Evolutionary conservation across 2,113 vertebrate genomes (phyloP).

Genomic region (Aphelocoma coerulescens): DNA sequence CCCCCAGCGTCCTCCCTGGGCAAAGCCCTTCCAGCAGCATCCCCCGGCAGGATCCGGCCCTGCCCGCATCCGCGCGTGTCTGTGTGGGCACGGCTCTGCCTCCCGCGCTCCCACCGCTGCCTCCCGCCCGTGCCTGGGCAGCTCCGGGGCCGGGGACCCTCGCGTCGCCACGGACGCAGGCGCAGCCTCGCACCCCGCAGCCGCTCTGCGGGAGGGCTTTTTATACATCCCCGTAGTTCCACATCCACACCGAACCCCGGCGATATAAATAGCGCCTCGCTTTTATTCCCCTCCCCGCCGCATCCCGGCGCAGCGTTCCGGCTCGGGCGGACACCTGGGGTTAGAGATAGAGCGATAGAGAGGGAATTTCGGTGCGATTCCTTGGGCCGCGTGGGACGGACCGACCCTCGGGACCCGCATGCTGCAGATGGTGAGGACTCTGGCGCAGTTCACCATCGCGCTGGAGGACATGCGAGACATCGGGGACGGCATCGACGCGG

Average conservation of each 20-base stretch:
- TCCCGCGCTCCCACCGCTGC: background rate
- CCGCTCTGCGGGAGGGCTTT: background rate
- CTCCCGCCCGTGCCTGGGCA: background rate
- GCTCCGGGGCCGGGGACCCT: background rate
- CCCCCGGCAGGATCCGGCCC: background rate
- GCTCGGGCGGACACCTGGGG: background rate
- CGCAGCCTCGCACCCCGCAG: background rate
- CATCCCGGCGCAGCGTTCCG: background rate
- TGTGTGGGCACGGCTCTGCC: slow-evolving; percentile 39
- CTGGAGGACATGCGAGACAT: slow-evolving; percentile 96
- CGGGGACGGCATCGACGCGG: slow-evolving; percentile 77
- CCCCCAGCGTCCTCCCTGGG: background rate
- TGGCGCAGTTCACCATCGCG: slow-evolving; percentile 96
- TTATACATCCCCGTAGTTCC: background rate
- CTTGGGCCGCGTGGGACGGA: slow-evolving; percentile 21
- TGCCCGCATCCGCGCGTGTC: background rate
- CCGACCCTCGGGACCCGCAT: slow-evolving; percentile 76
- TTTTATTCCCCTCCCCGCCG: background rate
- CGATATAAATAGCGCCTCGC: background rate
- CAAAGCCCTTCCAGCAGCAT: background rate
- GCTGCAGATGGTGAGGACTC: slow-evolving; percentile 98
- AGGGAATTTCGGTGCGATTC: background rate
- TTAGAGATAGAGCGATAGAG: background rate
- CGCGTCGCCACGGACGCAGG: background rate
- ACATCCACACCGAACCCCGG: background rate